Conservation (phyloP, 2,113 vertebrate genomes). For the Daubentonia madagascariensis region DNA sequence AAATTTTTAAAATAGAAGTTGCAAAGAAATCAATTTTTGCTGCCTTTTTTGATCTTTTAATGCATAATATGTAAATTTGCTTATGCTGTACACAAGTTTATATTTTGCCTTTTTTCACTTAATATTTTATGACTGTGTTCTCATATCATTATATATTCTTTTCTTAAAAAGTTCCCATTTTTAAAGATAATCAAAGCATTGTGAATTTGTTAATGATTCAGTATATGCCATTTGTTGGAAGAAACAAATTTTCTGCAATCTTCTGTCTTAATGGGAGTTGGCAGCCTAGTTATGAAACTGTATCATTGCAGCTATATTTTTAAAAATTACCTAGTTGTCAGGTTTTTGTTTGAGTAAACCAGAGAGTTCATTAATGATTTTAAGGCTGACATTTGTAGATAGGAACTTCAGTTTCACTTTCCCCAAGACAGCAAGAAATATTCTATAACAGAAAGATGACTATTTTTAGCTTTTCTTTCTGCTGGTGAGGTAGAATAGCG, state of each 20-base stretch:
- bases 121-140: conserved; percentile 9
- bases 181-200: background rate
- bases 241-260: background rate
- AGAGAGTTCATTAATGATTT: conserved; percentile 38
- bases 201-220: background rate
- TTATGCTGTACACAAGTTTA: background rate
- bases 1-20: background rate
- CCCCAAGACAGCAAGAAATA: conserved; percentile 59
- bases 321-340: background rate
- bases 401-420: conserved; percentile 53
- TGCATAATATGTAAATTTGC: background rate
- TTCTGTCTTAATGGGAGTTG: background rate
- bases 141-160: conserved; percentile 22
- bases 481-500: conserved; percentile 56
- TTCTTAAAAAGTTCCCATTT: background rate
- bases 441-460: conserved; percentile 65
- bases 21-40: conserved; percentile 3
- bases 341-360: conserved; percentile 28
- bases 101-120: background rate
- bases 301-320: background rate
- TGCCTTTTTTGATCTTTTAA: background rate
- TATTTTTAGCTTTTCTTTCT: conserved; percentile 74
- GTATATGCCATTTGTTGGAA: background rate
- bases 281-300: background rate
- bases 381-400: conserved; percentile 45